Conservation (phyloP, 1,140 invertebrate species). For the Neotoxoptera formosana region DNA sequence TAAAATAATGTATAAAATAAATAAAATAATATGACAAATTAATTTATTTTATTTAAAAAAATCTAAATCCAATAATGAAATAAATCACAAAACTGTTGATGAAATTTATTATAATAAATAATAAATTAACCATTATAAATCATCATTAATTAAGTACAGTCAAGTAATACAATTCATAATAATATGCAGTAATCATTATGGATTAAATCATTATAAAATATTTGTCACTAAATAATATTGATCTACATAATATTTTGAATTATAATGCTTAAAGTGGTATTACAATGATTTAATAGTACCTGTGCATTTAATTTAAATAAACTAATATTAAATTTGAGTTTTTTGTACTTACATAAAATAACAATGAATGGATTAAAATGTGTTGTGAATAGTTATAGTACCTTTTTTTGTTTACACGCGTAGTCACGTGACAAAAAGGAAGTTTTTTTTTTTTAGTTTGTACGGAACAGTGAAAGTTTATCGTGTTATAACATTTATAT, state of each 20-base stretch:
- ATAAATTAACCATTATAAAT: not conserved
- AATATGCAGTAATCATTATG: too few relatives aligned
- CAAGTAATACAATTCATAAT: not conserved
- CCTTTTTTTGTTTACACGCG: not conserved
- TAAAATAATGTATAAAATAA: not conserved
- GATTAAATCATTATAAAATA: too few relatives aligned
- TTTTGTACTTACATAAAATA: not conserved
- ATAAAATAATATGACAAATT: not conserved
- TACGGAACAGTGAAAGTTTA: not conserved
- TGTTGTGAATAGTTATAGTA: not conserved
- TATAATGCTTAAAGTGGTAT: too few relatives aligned
- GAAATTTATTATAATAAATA: not conserved
- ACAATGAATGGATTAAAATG: not conserved
- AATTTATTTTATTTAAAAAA: not conserved
- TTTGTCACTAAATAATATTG: not conserved
- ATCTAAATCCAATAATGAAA: not conserved
- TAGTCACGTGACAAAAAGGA: not conserved
- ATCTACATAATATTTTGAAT: too few relatives aligned
- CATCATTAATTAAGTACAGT: not conserved
- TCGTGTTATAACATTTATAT: not conserved
- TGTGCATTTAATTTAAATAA: not conserved
- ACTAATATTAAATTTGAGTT: not conserved
- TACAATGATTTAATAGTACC: too few relatives aligned
- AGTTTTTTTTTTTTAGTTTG: not conserved
- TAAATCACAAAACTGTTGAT: not conserved